These are phyloP conservation scores for Drosophila longiperda DNA, from an alignment of 2,888 invertebrate genomes.

Conservation along the genomic window DNA sequence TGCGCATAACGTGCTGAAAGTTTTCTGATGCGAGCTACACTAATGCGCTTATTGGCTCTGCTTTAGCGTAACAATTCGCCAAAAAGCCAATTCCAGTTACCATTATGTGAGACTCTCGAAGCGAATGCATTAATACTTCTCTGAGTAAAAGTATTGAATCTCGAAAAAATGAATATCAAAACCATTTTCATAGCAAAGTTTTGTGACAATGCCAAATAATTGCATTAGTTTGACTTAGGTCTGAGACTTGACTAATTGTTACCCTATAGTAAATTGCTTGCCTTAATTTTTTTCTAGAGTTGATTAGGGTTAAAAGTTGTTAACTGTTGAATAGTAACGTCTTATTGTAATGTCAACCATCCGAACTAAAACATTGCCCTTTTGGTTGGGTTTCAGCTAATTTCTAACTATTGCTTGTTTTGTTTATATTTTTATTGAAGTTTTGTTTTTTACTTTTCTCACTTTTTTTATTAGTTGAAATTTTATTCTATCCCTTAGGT, in stretches of 20 bases:
- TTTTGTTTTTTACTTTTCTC: too few species aligned
- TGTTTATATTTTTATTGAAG: neutral
- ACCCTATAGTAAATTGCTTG: conserved; percentile 5
- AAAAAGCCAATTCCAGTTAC: conserved; percentile 22
- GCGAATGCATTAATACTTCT: conserved; percentile 7
- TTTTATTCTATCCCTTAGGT: neutral
- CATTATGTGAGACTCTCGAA: conserved; percentile 3
- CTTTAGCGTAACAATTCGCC: conserved; percentile 16
- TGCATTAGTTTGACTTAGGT: neutral
- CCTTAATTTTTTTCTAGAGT: neutral
- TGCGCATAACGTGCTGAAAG: conserved; percentile 72
- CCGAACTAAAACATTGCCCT: too few species aligned
- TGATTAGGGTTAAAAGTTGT: neutral
- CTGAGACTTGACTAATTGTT: neutral
- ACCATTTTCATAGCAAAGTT: conserved; percentile 14
- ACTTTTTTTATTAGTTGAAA: neutral
- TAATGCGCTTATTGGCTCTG: conserved; percentile 67
- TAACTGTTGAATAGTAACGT: neutral
- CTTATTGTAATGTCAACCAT: neutral
- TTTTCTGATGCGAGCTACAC: conserved; percentile 43
- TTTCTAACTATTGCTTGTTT: neutral
- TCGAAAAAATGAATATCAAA: conserved; percentile 8
- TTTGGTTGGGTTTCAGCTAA: neutral
- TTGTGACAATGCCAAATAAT: neutral
- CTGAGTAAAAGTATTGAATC: neutral